Evolutionary conservation across 2,113 vertebrate genomes (phyloP), one percentile per base, ranked within the genome.

Genomic region (Hydrolagus affinis): DNA sequence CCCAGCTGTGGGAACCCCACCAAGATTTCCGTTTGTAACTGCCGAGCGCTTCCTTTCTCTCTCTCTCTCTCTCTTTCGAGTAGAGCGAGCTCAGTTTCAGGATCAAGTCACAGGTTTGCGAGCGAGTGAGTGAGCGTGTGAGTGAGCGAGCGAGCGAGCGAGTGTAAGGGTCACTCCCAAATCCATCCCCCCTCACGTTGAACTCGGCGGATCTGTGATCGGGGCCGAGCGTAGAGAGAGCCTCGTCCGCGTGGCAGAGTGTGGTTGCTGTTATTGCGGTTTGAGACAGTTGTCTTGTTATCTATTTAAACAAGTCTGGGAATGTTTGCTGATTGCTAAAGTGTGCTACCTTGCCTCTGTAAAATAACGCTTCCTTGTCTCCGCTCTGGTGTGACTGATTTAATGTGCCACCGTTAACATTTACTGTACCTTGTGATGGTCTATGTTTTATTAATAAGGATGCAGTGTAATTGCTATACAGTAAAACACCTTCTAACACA

Each of bases 311-410:
- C 44, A 83, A 83, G 78, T 83, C 78, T 64, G 44, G 6, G 44
- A 83, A 83, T 83, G 78, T 83, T 83, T 83, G 66, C 60, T 68
- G 78, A 64, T 83, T 83, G 78, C 78, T 83, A 60, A 83, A 66
- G 78, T 83, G 66, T 83, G 59, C 78, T 83, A 83, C 32, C 59
- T 83, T 28, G 28, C 62, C 60, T 83, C 78, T 83, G 78, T 83
- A 83, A 83, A 83, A 83, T 83, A 83, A 83, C 21, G 78, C 78
- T 83, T 83, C 17, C 64, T 83, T 68, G 78, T 83, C 28, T 83
- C 62, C 75, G 12, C 78, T 32, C 44, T 44, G 44, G 78, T 83
- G 78, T 66, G 78, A 68, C 78, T 30, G 78, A 23, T 44, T n/a
- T 44, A 44, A 44, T 83, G 78, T 83, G 11, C 60, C 21, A 62